Percentiles rank a stretch among this genome's conserved stretches.
These are phyloP conservation scores for Mylabris sibirica DNA, from an alignment of 2,888 invertebrate species.

Conservation along the genomic window DNA sequence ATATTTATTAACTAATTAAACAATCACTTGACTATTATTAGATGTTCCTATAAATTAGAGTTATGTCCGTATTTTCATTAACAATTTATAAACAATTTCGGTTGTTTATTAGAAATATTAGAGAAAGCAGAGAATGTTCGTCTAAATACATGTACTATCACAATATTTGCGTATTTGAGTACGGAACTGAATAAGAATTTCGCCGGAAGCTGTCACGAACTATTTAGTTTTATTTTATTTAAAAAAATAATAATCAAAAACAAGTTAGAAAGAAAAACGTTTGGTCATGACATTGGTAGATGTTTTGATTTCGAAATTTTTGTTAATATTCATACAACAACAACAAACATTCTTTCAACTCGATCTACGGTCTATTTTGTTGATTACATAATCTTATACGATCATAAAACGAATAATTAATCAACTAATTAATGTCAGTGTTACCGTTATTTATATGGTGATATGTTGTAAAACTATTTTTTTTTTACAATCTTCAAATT, in stretches of 20 bases:
- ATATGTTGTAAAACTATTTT: neutral
- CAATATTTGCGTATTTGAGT: neutral
- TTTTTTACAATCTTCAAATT: neutral
- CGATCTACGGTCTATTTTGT: neutral
- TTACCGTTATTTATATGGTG: neutral
- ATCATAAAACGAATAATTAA: neutral
- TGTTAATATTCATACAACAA: constrained; percentile 16
- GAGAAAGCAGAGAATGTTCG: constrained; percentile 26
- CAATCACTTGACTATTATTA: neutral
- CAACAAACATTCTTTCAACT: constrained; percentile 11
- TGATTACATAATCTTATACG: neutral
- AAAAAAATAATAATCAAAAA: neutral
- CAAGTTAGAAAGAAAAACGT: neutral
- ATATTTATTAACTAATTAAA: neutral
- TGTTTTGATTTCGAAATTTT: neutral
- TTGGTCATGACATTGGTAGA: constrained; percentile 32
- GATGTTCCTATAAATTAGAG: neutral
- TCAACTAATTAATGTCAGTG: neutral
- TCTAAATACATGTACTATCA: neutral
- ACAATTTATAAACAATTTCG: constrained; percentile 1
- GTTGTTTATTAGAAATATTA: neutral
- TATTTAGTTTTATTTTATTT: neutral
- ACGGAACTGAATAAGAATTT: constrained; percentile 18
- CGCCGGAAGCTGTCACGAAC: constrained; percentile 29
- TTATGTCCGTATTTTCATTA: neutral